phyloP scores from a whole-genome alignment of 2,113 vertebrate genomes.

The Ptilorrhoa leucosticta region DNA sequence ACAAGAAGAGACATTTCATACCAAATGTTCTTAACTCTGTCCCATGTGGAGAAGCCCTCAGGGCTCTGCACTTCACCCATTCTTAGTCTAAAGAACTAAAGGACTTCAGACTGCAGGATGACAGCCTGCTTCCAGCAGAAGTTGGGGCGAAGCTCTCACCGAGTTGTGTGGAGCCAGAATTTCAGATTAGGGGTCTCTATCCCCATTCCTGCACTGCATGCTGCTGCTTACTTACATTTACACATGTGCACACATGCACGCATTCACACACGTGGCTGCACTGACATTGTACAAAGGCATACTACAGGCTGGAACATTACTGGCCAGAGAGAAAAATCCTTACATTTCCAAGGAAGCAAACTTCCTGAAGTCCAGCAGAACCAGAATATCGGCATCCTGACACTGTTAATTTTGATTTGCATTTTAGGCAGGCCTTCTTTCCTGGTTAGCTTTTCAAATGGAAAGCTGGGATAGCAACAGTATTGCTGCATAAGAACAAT shows the following conservation, averaged over 20 bases:
- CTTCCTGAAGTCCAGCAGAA: not conserved
- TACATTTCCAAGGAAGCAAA: not conserved
- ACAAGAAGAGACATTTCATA: not conserved
- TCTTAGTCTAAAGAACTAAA: not conserved
- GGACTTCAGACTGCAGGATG: not conserved
- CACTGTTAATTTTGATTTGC: not conserved
- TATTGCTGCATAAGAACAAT: not conserved
- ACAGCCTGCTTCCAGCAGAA: not conserved
- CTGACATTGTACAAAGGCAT: not conserved
- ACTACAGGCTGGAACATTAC: not conserved
- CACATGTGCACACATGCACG: accelerated
- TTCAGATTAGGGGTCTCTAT: not conserved
- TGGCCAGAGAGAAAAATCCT: not conserved
- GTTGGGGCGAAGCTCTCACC: not conserved
- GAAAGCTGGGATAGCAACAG: not conserved
- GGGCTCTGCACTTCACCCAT: not conserved
- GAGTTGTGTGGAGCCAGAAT: not conserved
- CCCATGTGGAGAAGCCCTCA: not conserved
- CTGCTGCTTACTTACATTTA: not conserved
- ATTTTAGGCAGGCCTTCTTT: not conserved
- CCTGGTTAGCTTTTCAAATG: not conserved
- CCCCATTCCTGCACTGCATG: not conserved
- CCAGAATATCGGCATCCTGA: not conserved
- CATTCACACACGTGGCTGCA: accelerated
- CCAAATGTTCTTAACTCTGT: not conserved